These are phyloP conservation scores for Poeciliopsis paucimaculata DNA, from an alignment of 2,797 vertebrate genomes.

Conservation along the genomic window DNA sequence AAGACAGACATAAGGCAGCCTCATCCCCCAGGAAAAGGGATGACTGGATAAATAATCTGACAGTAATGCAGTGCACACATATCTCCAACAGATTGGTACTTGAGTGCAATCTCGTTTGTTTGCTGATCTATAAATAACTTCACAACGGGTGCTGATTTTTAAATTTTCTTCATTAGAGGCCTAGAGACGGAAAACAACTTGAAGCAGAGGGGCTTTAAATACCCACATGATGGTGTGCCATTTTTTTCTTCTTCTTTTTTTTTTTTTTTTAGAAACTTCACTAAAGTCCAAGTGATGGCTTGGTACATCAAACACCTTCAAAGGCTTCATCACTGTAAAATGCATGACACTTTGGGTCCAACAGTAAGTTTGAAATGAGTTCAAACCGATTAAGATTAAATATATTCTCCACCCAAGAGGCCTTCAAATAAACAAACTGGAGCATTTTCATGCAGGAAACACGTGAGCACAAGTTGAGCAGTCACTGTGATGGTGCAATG, in stretches of 20 bases:
- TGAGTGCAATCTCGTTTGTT: conserved; percentile 30
- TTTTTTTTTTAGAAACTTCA: neutral
- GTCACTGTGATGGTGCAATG: conserved; percentile 1
- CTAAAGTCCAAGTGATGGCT: neutral
- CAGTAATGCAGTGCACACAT: conserved; percentile 50
- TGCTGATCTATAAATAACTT: conserved; percentile 58
- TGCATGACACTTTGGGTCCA: neutral
- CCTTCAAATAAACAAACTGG: conserved; percentile 5
- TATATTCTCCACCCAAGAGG: conserved; percentile 2
- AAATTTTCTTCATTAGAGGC: conserved; percentile 50
- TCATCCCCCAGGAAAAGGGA: conserved; percentile 22
- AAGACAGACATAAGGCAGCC: conserved; percentile 18
- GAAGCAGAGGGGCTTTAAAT: conserved; percentile 1
- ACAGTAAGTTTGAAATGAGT: neutral
- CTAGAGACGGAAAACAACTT: conserved; percentile 17
- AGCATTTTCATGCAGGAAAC: neutral
- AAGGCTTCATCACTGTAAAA: conserved; percentile 9
- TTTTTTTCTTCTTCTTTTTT: neutral
- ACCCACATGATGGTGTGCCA: neutral
- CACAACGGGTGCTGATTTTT: conserved; percentile 37
- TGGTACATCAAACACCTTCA: conserved; percentile 14
- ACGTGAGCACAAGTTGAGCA: neutral
- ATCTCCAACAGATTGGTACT: conserved; percentile 36
- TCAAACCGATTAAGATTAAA: conserved; percentile 1
- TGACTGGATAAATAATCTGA: conserved; percentile 49